Conservation (phyloP, 2,113 vertebrate species). For the Xyrauchen texanus region DNA sequence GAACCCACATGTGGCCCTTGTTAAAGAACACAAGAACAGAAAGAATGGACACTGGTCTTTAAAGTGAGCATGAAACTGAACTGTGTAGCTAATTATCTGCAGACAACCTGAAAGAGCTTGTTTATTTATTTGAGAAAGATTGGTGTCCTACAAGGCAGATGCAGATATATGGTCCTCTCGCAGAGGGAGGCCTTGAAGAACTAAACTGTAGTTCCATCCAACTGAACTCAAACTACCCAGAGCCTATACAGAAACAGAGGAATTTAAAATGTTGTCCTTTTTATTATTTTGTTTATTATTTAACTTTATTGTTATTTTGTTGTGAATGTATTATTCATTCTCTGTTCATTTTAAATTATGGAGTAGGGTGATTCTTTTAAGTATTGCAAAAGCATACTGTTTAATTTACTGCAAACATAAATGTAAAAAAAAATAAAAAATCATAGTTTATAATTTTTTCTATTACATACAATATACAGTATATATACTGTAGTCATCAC, state of each 20-base stretch:
- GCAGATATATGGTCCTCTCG: slow-evolving; percentile 19
- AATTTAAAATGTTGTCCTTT: background rate
- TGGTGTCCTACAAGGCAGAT: background rate
- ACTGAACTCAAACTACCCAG: slow-evolving; percentile 44
- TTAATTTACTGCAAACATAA: too few species aligned
- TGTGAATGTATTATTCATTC: slow-evolving; percentile 5
- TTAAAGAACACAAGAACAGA: slow-evolving; percentile 67
- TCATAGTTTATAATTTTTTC: too few species aligned
- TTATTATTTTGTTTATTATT: background rate
- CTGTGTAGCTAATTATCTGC: slow-evolving; percentile 68
- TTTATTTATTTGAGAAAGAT: slow-evolving; percentile 59
- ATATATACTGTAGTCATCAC: background rate
- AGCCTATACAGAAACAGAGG: slow-evolving; percentile 6
- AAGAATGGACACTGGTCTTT: slow-evolving; percentile 70
- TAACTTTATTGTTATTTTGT: too few species aligned
- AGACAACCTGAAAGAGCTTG: slow-evolving; percentile 62
- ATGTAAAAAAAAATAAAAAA: too few species aligned
- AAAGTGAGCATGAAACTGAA: slow-evolving; percentile 70
- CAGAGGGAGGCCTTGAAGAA: background rate
- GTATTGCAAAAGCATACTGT: too few species aligned
- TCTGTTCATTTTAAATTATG: too few species aligned
- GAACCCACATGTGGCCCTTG: slow-evolving; percentile 66
- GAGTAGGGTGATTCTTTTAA: too few species aligned
- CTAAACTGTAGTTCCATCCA: slow-evolving; percentile 28
- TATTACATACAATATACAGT: too few species aligned